Evolutionary conservation across 92 coral and sea anemone genomes (phyloP).

Genomic region (Umimayanthus chanpuru): DNA sequence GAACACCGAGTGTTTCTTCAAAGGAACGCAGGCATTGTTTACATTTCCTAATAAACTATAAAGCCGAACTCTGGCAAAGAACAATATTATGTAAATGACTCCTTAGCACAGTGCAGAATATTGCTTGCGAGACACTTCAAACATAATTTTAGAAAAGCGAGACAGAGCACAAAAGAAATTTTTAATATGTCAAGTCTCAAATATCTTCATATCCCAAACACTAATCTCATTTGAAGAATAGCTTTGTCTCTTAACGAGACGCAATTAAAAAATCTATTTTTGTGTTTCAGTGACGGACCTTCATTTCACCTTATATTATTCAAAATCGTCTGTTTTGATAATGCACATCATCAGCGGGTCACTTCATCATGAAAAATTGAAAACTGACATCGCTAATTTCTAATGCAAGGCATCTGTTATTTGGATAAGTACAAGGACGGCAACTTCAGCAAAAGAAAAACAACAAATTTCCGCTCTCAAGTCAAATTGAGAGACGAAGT

Average conservation of each 20-base stretch:
- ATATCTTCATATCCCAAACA: conserved; percentile 38
- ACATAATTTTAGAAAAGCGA: conserved; percentile 11
- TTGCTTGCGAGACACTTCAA: conserved; percentile 11
- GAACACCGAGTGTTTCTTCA: conserved; percentile 27
- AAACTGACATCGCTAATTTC: background rate
- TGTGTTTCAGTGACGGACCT: conserved; percentile 15
- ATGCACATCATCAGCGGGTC: conserved; percentile 9
- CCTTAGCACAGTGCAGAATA: conserved; percentile 15
- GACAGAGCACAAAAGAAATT: conserved; percentile 5
- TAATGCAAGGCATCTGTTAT: background rate
- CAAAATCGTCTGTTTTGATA: conserved; percentile 7
- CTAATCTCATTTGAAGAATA: conserved; percentile 46
- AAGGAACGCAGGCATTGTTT: conserved; percentile 61
- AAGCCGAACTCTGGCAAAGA: conserved; percentile 13
- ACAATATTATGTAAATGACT: conserved; percentile 24
- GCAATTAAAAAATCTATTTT: conserved; percentile 36
- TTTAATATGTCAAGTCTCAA: conserved; percentile 30
- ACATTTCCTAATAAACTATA: conserved; percentile 62
- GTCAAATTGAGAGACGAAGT: background rate
- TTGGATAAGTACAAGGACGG: background rate
- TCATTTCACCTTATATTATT: conserved; percentile 24
- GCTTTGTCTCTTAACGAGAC: conserved; percentile 34
- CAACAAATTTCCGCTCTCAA: background rate
- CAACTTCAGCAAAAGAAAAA: background rate
- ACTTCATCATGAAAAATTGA: conserved; percentile 5